A percentile compares a stretch with the other conserved stretches of the same genome.
phyloP scores from a whole-genome alignment of 2,888 invertebrate genomes.

The Stenodera caucasica region DNA sequence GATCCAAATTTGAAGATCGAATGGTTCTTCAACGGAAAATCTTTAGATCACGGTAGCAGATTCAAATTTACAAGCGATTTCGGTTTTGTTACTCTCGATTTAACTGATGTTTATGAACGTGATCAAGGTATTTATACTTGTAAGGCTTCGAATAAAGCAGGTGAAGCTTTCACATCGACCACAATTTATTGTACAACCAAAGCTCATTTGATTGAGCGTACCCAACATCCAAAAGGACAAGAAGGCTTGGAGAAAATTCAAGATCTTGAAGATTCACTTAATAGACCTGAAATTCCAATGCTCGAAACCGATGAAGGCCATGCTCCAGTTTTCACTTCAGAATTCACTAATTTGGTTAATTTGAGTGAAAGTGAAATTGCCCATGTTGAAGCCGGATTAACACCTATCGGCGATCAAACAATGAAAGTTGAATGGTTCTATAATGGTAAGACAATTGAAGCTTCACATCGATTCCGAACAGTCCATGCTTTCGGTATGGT shows the following conservation, averaged over 20 bases:
- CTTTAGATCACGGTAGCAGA: constrained; percentile 81
- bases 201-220: constrained; percentile 80
- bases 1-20: constrained; percentile 89
- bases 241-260: constrained; percentile 90
- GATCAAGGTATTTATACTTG: constrained; percentile 94
- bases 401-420: constrained; percentile 90
- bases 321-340: constrained; percentile 85
- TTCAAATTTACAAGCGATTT: constrained; percentile 94
- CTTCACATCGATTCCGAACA: constrained; percentile 87
- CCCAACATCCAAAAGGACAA: constrained; percentile 94
- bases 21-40: constrained; percentile 93
- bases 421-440: constrained; percentile 97
- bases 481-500: constrained; percentile 98
- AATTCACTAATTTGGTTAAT: constrained; percentile 79
- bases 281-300: constrained; percentile 68
- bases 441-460: constrained; percentile 85
- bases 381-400: constrained; percentile 95
- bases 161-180: constrained; percentile 91
- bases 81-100: constrained; percentile 92
- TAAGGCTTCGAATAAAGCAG: constrained; percentile 84
- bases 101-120: constrained; percentile 88
- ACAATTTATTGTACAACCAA: constrained; percentile 83
- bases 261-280: constrained; percentile 84
- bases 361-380: constrained; percentile 95
- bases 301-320: constrained; percentile 78